Evolutionary conservation across 2,797 vertebrate species (phyloP), one percentile per base, ranked within the genome.

Genomic region (Paramormyrops hopkinsi): DNA sequence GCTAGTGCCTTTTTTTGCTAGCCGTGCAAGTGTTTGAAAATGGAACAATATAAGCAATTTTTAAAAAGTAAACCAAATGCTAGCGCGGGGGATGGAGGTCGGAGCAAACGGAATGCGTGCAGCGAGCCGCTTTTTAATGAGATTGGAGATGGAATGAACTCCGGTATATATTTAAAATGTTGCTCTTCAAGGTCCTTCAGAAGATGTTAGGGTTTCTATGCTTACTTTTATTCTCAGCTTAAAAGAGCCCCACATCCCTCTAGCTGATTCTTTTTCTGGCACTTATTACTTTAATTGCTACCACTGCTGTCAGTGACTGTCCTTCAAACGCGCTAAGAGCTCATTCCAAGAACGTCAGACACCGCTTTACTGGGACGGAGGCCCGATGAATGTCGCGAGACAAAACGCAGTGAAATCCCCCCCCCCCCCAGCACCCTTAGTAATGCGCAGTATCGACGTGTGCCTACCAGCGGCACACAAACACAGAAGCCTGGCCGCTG

Each of bases 391-490:
- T 37, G 84, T 56, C 7, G 44, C 19, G 82, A 56, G 50, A 56
- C 50, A 51, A 84, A 51, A 84, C 82, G 19, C 82, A 51, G 82
- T 29, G 51, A 56, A n/a, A 4, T 5, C 22, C 5, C n/a, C 25
- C 48, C 11, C 50, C 29, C 50, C 48, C 48, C 82, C 5, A 2
- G 1, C 22, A 22, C 25, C 22, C 84, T 33, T 48, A 37, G 50
- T 53, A 86, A 86, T 86, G 84, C 50, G 25, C 41, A 84, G 82
- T 84, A 84, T 84, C 46, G 46, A 84, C 82, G 50, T 84, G 82
- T 29, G 46, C 29, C 85, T 17, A 54, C 53, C 50, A 87, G 88
- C 53, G 33, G 11, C 44, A 50, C 87, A 41, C 88, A 87, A 89
- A 88, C 62, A 50, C 41, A 41, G 85, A 65, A 69, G 54, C 84